Percentiles rank a stretch among this genome's conserved stretches.
Evolutionary conservation across 2,888 invertebrate genomes (phyloP).

Genomic region (Orchesella flavescens): DNA sequence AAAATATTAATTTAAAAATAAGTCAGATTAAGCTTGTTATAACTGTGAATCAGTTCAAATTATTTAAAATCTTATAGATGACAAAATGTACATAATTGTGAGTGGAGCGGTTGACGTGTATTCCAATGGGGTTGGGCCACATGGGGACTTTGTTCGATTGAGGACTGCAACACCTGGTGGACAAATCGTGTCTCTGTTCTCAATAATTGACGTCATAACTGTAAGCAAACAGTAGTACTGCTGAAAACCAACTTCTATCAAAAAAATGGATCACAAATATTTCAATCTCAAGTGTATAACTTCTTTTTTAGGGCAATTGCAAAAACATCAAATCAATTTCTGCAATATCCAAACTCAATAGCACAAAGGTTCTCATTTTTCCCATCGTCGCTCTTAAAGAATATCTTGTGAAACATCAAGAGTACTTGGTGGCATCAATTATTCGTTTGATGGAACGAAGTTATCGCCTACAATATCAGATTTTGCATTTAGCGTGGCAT

Average conservation of each 20-base stretch:
- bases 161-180: slow-evolving; percentile 38
- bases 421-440: slow-evolving; percentile 23
- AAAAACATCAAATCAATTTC: slow-evolving; percentile 24
- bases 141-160: slow-evolving; percentile 36
- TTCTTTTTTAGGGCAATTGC: slow-evolving; percentile 7
- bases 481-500: slow-evolving; percentile 41
- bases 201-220: slow-evolving; percentile 39
- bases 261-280: neutral
- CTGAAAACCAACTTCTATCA: neutral
- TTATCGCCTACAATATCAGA: slow-evolving; percentile 48
- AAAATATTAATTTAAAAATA: neutral
- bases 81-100: slow-evolving; percentile 44
- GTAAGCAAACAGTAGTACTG: slow-evolving; percentile 32
- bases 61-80: slow-evolving; percentile 13
- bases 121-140: slow-evolving; percentile 46
- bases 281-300: neutral
- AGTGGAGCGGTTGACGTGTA: slow-evolving; percentile 47
- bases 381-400: slow-evolving; percentile 45
- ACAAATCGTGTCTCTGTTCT: slow-evolving; percentile 44
- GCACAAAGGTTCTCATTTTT: slow-evolving; percentile 49
- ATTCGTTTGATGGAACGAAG: slow-evolving; percentile 31
- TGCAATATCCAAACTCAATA: slow-evolving; percentile 42
- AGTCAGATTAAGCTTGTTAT: neutral
- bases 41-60: neutral
- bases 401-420: slow-evolving; percentile 30